phyloP scores from a whole-genome alignment of 2,113 vertebrate species.

The Falco punctatus region DNA sequence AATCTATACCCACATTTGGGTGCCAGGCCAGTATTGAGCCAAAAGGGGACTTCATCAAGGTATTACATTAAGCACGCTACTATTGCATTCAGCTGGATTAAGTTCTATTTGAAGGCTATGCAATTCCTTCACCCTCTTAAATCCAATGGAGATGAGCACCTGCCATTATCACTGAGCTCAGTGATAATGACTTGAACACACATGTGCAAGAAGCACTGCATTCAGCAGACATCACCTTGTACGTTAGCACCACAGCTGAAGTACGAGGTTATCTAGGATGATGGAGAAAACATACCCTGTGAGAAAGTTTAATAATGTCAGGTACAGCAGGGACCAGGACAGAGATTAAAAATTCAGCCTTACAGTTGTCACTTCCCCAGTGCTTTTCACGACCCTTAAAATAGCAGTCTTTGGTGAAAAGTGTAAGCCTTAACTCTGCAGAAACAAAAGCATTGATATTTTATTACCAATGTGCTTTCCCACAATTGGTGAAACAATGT shows the following conservation, averaged over 20 bases:
- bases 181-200: neutral
- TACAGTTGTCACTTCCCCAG: neutral
- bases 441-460: neutral
- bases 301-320: neutral
- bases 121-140: neutral
- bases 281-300: accelerated
- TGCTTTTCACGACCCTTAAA: neutral
- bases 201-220: no score
- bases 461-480: neutral
- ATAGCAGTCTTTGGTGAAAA: neutral
- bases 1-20: neutral
- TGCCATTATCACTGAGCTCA: neutral
- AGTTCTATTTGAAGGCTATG: neutral
- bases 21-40: neutral
- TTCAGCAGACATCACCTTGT: neutral
- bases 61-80: neutral
- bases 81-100: neutral
- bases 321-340: neutral
- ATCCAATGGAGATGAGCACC: neutral
- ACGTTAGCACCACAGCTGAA: neutral
- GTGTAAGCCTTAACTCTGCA: neutral
- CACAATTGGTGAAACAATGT: neutral
- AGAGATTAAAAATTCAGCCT: neutral
- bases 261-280: neutral
- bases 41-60: accelerated